Base-by-base conservation (phyloP, 2,113 vertebrate genomes). In the Solea solea region DNA sequence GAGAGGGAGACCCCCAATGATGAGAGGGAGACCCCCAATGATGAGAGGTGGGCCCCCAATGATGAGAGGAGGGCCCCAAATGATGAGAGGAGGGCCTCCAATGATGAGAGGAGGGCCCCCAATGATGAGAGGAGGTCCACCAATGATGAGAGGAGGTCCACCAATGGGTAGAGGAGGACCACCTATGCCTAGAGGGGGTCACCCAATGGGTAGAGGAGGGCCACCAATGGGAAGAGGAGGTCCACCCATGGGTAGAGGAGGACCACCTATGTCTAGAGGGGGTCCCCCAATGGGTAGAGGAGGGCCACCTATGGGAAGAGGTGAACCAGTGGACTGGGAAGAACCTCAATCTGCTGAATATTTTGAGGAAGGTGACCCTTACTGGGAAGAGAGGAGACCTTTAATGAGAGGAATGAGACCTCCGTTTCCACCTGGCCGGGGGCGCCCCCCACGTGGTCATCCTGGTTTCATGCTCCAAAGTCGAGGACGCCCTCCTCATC, bases 281-380 rank as follows among this genome's bases (percentile, higher is more conserved):
- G 93, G 90, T 21, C 90, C 92, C 2, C 78, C 92, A 52, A 71
- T 93, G 58, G 95, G 94, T 7, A 87, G 89, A 34, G 94, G 94
- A 80, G 93, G 86, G 84, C 94, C 90, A 1, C 73, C 93, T 44
- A 74, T 94, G 55, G 95, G 94, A 12, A 90, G 91, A 69, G 95
- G 94, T 88, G 95, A 90, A 78, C 93, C 55, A 93, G 87, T 94
- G 86, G 95, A 95, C 52, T 98, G 96, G 96, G 94, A 94, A 81
- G 95, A 96, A 12, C 80, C 82, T 57, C 95, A 94, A 15, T 68
- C 86, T 56, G 86, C 69, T 1, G 94, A 96, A 60, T 97, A 94
- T 88, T 93, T 89, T 65, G 93, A 95, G 61, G 95, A 97, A 70
- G 82, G 87, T 60, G 95, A 96, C 60, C 79, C 72, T 0, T 97